Base-by-base conservation (phyloP, 2,888 invertebrate genomes). In the Diabrotica balteata region DNA sequence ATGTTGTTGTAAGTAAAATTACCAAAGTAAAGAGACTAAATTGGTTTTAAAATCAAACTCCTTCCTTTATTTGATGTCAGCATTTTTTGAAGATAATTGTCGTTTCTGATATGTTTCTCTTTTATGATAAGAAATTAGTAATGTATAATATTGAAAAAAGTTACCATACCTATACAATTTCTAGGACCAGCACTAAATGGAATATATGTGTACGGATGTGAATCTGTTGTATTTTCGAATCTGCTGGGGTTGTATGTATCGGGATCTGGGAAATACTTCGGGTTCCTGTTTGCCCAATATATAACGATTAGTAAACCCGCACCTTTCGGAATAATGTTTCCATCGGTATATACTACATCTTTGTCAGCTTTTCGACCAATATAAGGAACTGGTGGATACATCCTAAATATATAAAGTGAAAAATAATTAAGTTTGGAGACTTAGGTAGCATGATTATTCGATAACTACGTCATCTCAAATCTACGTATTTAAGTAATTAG, bases 141-240 rank as follows among this genome's bases (percentile, higher is more conserved):
- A 32, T 32, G 4, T 4, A 32, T 4, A 32, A 32, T 32, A 32
- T 32, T 32, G 2, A 32, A 32, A 32, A 4, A 32, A 32, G 1
- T 32, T 32, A 59, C 45, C 4, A 45, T 57, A 86, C 87, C 87
- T 68, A 89, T 87, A 72, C 89, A 89, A 75, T 90, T 90, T 53
- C 90, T 86, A 0, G 88, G 88, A 0, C 90, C 90, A 9, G 90
- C 90, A 74, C 90, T 90, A 66, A 90, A 90, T 0, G 88, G 87
- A 2, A 90, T 75, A 82, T 86, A 90, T 43, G 85, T 85, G 73
- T 87, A 89, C 0, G 87, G 85, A 8, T 61, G 51, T 4, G 54
- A 22, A 62, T 84, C 86, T 0, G 79, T 80, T 2, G 73, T 66
- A 49, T 85, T 83, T 9, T 69, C 69, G 72, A 88, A 89, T 43